Percentiles rank a stretch among this genome's conserved stretches.
phyloP scores from a whole-genome alignment of 2,888 invertebrate species.

The Lacanobia oleracea region DNA sequence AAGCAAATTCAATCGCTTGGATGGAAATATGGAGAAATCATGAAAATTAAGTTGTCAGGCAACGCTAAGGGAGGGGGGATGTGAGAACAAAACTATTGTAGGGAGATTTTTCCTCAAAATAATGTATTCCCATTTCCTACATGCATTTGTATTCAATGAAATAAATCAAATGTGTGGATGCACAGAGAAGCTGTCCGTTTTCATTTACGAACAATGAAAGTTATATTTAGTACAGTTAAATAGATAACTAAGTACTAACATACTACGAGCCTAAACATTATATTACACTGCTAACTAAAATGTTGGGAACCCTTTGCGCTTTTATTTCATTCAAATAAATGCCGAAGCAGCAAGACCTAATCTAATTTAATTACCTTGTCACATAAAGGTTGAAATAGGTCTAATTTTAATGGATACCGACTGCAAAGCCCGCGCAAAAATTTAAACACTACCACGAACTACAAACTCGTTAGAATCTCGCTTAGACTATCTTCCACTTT shows the following conservation, averaged over 20 bases:
- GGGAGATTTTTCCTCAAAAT: conserved; percentile 72
- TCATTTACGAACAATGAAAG: not conserved
- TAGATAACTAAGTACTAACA: not conserved
- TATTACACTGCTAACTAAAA: conserved; percentile 7
- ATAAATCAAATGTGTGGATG: conserved; percentile 48
- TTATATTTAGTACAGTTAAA: not conserved
- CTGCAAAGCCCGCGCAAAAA: conserved; percentile 41
- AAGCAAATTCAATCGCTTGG: conserved; percentile 71
- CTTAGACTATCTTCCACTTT: conserved; percentile 47
- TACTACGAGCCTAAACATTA: not conserved
- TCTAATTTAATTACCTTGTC: conserved; percentile 69
- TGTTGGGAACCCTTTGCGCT: not conserved
- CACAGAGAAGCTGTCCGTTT: not conserved
- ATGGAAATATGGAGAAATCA: conserved; percentile 75
- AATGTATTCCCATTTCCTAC: conserved; percentile 69
- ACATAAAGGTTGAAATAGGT: conserved; percentile 67
- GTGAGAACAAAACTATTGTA: conserved; percentile 72
- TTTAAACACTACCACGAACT: conserved; percentile 45
- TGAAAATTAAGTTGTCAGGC: conserved; percentile 77
- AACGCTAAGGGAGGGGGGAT: conserved; percentile 62
- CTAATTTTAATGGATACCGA: conserved; percentile 67
- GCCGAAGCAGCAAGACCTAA: conserved; percentile 60
- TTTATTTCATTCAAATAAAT: conserved; percentile 43
- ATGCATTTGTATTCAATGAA: conserved; percentile 64
- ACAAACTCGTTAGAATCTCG: conserved; percentile 55